Evolutionary conservation across 2,888 invertebrate genomes (phyloP), one percentile per base, ranked within the genome.

Genomic region (Scaptomyza caliginosa): DNA sequence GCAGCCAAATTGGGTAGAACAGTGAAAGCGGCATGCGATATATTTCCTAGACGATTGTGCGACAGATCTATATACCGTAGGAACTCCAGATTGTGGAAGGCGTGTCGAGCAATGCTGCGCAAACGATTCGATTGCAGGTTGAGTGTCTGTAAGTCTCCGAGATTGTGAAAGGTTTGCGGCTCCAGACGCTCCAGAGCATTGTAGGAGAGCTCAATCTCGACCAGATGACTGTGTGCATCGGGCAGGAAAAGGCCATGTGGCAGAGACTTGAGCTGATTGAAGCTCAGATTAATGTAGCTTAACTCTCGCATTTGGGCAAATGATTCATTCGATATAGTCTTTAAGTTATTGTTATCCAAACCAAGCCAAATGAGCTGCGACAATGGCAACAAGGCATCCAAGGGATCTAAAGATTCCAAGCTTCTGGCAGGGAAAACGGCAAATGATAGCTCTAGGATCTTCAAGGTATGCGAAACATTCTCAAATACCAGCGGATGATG

Each of bases 291-390:
- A 58, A 97, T 92, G 91, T 97, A 97, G 88, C 95, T 95, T 23
- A 96, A 89, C 86, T 94, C 94, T 6, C 93, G 93, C 90, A 96
- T 93, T 48, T 94, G 93, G 63, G 94, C 94, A 36, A 96, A 93
- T 5, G 96, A 94, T n/a, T 94, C 93, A 38, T 94, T 93, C 54
- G 94, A 94, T 13, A 97, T 92, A 11, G 93, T 93, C 89, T 95
- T 95, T 78, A 97, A 94, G 89, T 96, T 96, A 88, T 97, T 97
- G 91, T 97, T 96, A 90, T 97, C 97, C 85, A 97, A 92, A 0
- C 96, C 96, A 63, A 97, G 92, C 96, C 96, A 97, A 87, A 95
- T 94, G 7, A 97, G 92, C 84, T 94, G 94, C 36, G 93, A 93
- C 16, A 97, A 92, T 7, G 95, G 95, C 69, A 94, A 94, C 38